Evolutionary conservation across 92 coral and sea anemone species (phyloP), one percentile per base, ranked within the genome.

Genomic region (Paragorgia papillata): DNA sequence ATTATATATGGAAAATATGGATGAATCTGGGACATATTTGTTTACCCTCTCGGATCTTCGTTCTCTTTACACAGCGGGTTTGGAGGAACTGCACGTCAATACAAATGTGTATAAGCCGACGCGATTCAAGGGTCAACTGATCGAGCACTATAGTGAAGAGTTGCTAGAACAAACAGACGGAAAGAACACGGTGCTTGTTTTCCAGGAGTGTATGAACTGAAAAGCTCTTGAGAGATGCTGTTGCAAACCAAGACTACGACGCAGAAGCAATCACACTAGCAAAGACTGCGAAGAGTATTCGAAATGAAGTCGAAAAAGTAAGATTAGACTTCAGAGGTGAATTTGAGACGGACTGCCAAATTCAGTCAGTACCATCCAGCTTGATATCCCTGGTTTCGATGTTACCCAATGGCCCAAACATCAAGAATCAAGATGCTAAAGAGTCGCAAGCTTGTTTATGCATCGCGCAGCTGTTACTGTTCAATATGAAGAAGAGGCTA

Each of bases 201-300:
- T 63, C 15, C 14, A n/a, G 44, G 78, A 63, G 13, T 84, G 53
- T 26, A 71, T 84, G 62, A 67, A 60, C 26, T 58, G 64, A 32
- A 40, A n/a, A 28, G 40, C 69, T 84, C 57, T 7, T 84, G 17
- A 79, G 79, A 49, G 84, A 78, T 22, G 80, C 84, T 31, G 15
- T 79, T 12, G 41, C 28, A 48, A 68, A 84, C 56, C 67, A 75
- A 20, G 76, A 84, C 68, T 60, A 68, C 43, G 34, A 81, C 7
- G 85, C 69, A 8, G 88, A 84, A 50, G 81, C 85, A 12, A 10
- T 28, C 14, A 84, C 48, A 13, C 69, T 73, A 9, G 85, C 89
- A 34, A 13, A 63, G 22, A 48, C 69, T 26, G 69, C 69, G 3
- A 31, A 15, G 9, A 37, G 31, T 33, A 7, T 63, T 34, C 33